A percentile compares a stretch with the other conserved stretches of the same genome.
Evolutionary conservation across 2,888 invertebrate species (phyloP).

Genomic region (Meiosimyza decipiens): DNA sequence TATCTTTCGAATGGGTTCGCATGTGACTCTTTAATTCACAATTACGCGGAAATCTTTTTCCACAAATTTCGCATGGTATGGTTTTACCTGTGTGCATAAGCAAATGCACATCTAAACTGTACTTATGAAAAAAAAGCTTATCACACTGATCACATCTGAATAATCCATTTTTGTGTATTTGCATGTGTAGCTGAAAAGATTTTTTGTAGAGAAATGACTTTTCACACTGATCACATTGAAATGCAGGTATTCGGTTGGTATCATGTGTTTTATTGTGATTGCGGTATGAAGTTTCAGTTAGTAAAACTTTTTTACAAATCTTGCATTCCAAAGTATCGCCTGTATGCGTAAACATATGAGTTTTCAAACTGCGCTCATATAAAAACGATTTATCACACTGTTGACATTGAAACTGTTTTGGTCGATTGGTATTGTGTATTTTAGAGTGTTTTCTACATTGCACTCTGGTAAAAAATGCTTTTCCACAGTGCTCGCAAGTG

Average conservation of each 20-base stretch:
- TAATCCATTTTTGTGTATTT: conserved; percentile 45
- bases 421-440: too few species aligned
- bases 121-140: conserved; percentile 44
- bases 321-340: too few species aligned
- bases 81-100: background rate
- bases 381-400: too few species aligned
- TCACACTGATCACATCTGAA: conserved; percentile 45
- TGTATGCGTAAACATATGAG: too few species aligned
- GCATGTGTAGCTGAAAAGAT: conserved; percentile 41
- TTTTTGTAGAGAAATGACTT: background rate
- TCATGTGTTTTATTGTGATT: too few species aligned
- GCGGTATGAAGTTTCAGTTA: too few species aligned
- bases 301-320: too few species aligned
- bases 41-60: conserved; percentile 17
- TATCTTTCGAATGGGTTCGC: background rate
- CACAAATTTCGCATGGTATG: conserved; percentile 38
- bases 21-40: too few species aligned
- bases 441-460: too few species aligned
- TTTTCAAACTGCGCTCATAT: too few species aligned
- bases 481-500: conserved; percentile 32
- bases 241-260: conserved; percentile 32
- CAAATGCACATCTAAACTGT: conserved; percentile 46
- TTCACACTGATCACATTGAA: conserved; percentile 21
- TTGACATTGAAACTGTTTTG: too few species aligned
- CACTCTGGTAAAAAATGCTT: conserved; percentile 18